These are phyloP conservation scores for Saguinus midas DNA, from an alignment of 2,113 vertebrate genomes.

Conservation along the genomic window DNA sequence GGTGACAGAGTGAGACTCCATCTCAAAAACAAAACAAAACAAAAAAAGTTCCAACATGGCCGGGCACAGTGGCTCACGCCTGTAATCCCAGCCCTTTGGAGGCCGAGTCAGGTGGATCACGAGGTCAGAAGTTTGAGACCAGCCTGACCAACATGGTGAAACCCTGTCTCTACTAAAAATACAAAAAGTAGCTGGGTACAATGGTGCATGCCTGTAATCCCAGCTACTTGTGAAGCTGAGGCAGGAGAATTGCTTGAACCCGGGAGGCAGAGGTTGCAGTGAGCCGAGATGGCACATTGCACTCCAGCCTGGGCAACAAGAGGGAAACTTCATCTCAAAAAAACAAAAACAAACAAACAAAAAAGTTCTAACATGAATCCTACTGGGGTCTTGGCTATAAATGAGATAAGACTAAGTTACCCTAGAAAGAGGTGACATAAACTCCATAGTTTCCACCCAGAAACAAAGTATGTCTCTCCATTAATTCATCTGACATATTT, in stretches of 20 bases:
- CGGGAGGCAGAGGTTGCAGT: background rate
- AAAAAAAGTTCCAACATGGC: no score
- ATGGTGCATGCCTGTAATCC: background rate
- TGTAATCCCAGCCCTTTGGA: no score
- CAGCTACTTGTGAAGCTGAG: background rate
- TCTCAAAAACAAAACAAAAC: no score
- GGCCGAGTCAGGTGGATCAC: no score
- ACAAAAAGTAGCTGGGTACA: background rate
- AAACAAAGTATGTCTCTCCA: background rate
- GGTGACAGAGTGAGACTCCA: no score
- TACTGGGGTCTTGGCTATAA: background rate
- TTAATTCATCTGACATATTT: background rate
- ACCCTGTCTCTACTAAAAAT: background rate
- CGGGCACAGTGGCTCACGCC: no score
- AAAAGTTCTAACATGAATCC: background rate
- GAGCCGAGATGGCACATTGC: background rate
- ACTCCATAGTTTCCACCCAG: background rate
- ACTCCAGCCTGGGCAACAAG: background rate
- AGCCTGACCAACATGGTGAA: background rate
- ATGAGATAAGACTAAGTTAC: background rate
- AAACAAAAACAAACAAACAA: background rate
- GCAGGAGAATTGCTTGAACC: background rate
- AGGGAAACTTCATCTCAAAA: background rate
- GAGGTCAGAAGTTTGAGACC: background rate
- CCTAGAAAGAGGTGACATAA: background rate